Evolutionary conservation across 2,797 vertebrate species (phyloP), one percentile per base, ranked within the genome.

Genomic region (Eptatretus atami): DNA sequence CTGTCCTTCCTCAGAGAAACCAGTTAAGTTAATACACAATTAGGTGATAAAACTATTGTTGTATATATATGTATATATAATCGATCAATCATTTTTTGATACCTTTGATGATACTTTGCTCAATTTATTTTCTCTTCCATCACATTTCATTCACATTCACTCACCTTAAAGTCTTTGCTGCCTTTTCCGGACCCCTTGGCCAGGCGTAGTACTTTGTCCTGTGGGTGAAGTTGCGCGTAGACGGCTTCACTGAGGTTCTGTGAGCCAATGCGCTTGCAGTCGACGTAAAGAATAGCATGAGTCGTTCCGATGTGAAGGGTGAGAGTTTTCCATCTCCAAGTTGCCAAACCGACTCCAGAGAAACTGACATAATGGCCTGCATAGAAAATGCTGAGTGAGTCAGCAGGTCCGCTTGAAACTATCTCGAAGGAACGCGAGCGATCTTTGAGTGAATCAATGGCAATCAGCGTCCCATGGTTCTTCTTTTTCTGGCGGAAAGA

Each of bases 271-370:
- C 85, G 83, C 65, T 93, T 87, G 65, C 92, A 98, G 53, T 84
- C 92, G 2, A 94, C 80, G 52, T 79, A 86, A 3, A 98, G 80
- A 67, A 93, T 82, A 24, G 81, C 87, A 6, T 79, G 74, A 68
- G 96, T 88, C 53, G 95, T 87, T 71, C 96, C 83, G 63, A 95
- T 77, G 65, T 96, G 93, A 68, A 98, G 77, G 5, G 83, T 94
- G 76, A 98, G 81, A 70, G 86, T 94, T 77, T 79, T 86, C 92
- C 92, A 98, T 15, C 83, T 81, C 52, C 83, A 83, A 0, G 76
- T 83, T 63, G 86, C 85, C 71, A 98, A 71, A 53, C 77, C 71
- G 1, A 79, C 81, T 13, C 95, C 87, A 53, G 92, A 85, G 52
- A 98, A 80, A 1, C 85, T 87, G 66, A 86, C 78, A 63, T 88